Evolutionary conservation across 2,113 vertebrate species (phyloP).

Genomic region (Muntiacus muntjak): DNA sequence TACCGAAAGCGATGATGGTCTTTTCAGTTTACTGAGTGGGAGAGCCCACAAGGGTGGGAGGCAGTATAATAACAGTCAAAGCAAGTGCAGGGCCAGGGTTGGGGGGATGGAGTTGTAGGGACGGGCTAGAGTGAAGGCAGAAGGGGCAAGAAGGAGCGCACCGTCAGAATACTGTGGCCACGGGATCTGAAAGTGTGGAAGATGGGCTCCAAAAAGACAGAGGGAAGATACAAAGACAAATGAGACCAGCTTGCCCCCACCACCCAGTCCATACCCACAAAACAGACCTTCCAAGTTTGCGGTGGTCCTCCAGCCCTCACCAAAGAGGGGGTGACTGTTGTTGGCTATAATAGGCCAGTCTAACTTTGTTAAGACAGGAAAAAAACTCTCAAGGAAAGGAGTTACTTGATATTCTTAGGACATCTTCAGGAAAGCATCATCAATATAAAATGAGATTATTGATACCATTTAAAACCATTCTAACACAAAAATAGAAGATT

Average conservation of each 20-base stretch:
- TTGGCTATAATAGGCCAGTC: not conserved
- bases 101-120: too few species aligned
- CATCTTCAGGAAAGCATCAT: not conserved
- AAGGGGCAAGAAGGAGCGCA: not conserved
- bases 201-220: not conserved
- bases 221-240: not conserved
- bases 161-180: not conserved
- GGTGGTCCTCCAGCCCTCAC: not conserved
- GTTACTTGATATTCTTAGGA: not conserved
- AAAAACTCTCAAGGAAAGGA: not conserved
- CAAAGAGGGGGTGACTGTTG: rapidly evolving
- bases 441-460: not conserved
- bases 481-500: not conserved
- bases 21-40: not conserved
- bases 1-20: not conserved
- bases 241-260: not conserved
- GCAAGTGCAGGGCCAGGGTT: not conserved
- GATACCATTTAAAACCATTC: not conserved
- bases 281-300: not conserved
- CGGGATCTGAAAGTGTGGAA: not conserved
- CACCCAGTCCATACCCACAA: not conserved
- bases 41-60: not conserved
- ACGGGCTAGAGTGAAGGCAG: too few species aligned
- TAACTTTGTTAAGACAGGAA: not conserved
- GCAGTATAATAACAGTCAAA: not conserved